These are phyloP conservation scores for Magallana nippona DNA, from an alignment of 2,888 invertebrate genomes.

Conservation along the genomic window DNA sequence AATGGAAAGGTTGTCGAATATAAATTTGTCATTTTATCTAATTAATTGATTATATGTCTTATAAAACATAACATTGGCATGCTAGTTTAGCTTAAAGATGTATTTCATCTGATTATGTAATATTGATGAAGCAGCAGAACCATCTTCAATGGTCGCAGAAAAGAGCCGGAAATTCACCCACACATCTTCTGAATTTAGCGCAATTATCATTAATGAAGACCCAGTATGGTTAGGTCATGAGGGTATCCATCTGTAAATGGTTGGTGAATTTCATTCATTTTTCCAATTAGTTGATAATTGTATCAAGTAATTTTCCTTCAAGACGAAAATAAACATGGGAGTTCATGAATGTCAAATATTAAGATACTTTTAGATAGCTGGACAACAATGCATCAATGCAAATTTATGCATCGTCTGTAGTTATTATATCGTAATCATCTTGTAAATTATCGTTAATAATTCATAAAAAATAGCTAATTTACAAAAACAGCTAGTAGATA, in stretches of 20 bases:
- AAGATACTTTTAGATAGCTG: neutral
- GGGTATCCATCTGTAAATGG: neutral
- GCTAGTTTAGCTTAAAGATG: neutral
- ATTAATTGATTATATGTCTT: too few species aligned
- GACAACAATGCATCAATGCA: neutral
- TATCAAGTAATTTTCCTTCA: neutral
- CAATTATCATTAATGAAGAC: constrained; percentile 6
- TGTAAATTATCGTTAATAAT: neutral
- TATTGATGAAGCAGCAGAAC: neutral
- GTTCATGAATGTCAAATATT: neutral
- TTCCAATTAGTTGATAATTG: neutral
- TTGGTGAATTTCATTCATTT: neutral
- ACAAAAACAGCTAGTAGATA: too few species aligned
- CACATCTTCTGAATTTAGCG: neutral
- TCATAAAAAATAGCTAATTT: neutral
- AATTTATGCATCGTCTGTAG: neutral
- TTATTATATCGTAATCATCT: neutral
- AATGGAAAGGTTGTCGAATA: too few species aligned
- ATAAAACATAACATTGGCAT: too few species aligned
- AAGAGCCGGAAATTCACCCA: constrained; percentile 15
- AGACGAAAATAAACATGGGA: neutral
- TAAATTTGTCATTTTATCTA: too few species aligned
- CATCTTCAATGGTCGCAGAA: neutral
- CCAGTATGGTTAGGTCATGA: neutral
- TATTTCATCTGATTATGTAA: neutral